Conservation (phyloP, 2,888 invertebrate species). For the Molorchus minor region DNA sequence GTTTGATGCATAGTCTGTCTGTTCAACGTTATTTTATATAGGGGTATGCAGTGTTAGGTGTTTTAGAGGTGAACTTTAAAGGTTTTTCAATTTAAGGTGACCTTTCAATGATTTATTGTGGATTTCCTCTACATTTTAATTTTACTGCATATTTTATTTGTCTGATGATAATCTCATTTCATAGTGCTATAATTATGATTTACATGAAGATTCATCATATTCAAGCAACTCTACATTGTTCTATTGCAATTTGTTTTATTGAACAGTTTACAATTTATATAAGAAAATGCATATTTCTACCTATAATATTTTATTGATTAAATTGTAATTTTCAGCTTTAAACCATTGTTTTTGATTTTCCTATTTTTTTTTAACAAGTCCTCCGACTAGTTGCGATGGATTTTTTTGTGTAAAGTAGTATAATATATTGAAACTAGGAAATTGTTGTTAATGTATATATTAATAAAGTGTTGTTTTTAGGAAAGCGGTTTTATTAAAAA, state of each 20-base stretch:
- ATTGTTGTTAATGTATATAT: slow-evolving; percentile 33
- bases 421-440: neutral
- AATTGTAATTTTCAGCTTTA: neutral
- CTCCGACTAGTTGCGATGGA: neutral
- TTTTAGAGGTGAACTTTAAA: too few species aligned
- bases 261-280: slow-evolving; percentile 19
- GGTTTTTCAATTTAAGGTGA: too few species aligned
- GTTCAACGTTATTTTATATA: too few species aligned
- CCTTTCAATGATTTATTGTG: too few species aligned
- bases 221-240: slow-evolving; percentile 36
- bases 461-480: slow-evolving; percentile 27
- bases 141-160: too few species aligned
- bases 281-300: slow-evolving; percentile 1
- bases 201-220: slow-evolving; percentile 33
- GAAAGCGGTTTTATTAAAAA: slow-evolving; percentile 14
- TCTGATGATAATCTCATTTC: slow-evolving; percentile 18
- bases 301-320: neutral
- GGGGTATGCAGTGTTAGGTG: too few species aligned
- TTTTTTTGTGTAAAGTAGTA: slow-evolving; percentile 6
- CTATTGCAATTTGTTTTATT: slow-evolving; percentile 34
- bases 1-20: too few species aligned
- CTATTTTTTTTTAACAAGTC: slow-evolving; percentile 6
- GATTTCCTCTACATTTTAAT: too few species aligned
- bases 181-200: slow-evolving; percentile 35
- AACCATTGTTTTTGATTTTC: neutral